phyloP scores from a whole-genome alignment of 2,113 vertebrate species.

The Ranitomeya imitator region DNA sequence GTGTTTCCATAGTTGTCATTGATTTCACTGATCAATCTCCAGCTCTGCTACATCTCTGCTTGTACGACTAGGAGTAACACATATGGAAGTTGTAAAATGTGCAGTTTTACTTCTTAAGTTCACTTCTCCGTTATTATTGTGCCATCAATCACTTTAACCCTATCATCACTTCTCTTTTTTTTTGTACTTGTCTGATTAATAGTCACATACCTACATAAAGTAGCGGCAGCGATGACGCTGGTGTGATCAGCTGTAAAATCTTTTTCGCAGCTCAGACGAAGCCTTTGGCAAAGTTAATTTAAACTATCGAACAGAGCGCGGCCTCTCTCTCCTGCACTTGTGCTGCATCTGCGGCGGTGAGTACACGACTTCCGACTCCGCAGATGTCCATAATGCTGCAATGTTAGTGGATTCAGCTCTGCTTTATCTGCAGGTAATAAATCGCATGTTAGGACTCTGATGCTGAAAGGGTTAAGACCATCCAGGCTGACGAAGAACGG shows the following conservation, averaged over 20 bases:
- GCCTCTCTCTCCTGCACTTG: constrained; percentile 90
- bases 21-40: not conserved
- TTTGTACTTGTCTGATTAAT: constrained; percentile 38
- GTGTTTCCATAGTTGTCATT: too few species aligned
- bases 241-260: constrained; percentile 60
- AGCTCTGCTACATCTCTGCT: not conserved
- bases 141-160: constrained; percentile 23
- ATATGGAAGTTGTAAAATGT: not conserved
- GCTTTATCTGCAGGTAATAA: constrained; percentile 79
- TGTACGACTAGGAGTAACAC: not conserved
- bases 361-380: constrained; percentile 56
- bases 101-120: not conserved
- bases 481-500: constrained; percentile 88
- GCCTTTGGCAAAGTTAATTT: constrained; percentile 92
- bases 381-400: not conserved
- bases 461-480: constrained; percentile 90
- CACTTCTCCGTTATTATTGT: not conserved
- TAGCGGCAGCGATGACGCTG: constrained; percentile 24
- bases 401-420: not conserved
- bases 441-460: constrained; percentile 82
- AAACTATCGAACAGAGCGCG: constrained; percentile 86
- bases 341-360: constrained; percentile 88
- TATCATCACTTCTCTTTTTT: constrained; percentile 32
- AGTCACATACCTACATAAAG: constrained; percentile 55
- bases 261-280: constrained; percentile 85